phyloP scores from a whole-genome alignment of 2,797 vertebrate genomes.

The Otus scops region DNA sequence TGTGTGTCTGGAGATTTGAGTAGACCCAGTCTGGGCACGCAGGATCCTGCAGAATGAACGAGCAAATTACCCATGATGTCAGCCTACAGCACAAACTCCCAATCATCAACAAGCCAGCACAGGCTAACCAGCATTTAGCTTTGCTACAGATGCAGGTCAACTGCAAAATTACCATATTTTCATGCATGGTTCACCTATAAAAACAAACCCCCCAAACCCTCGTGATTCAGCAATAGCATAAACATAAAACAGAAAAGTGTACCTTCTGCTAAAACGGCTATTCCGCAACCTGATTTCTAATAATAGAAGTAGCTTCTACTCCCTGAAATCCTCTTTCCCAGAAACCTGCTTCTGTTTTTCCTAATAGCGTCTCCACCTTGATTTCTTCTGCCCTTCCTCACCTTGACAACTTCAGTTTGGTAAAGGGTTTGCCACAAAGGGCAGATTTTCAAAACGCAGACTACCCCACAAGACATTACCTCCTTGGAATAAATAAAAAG shows the following conservation, averaged over 20 bases:
- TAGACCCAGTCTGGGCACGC: background rate
- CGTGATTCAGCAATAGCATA: background rate
- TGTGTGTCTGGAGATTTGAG: background rate
- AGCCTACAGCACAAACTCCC: background rate
- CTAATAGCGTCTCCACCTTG: background rate
- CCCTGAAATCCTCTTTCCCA: background rate
- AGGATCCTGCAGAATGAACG: background rate
- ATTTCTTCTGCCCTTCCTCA: background rate
- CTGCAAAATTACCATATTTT: background rate
- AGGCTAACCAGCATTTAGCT: background rate
- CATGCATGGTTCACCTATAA: background rate
- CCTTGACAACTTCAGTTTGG: background rate
- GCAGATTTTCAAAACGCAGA: background rate
- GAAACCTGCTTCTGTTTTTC: background rate
- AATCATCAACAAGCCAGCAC: background rate
- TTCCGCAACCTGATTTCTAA: background rate
- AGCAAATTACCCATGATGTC: background rate
- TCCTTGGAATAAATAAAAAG: background rate
- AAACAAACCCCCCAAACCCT: background rate
- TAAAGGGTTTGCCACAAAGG: background rate
- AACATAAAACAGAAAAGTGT: background rate
- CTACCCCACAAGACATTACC: background rate
- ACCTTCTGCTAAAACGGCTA: background rate
- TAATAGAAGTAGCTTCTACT: background rate
- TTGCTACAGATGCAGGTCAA: background rate